Evolutionary conservation across 1,140 invertebrate genomes (phyloP).

Genomic region (Danaus melanippus): DNA sequence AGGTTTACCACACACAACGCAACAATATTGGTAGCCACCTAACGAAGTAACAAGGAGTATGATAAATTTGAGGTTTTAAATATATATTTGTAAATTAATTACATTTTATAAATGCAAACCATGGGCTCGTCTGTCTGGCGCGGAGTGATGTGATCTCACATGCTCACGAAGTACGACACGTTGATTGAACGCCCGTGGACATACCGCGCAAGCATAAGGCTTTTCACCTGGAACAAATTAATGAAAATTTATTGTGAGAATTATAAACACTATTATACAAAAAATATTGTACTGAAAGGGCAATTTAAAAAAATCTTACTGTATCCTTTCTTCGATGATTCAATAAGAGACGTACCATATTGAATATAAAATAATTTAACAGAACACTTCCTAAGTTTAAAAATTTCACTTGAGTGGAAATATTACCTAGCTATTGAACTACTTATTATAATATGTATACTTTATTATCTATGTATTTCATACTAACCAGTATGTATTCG

Average conservation of each 20-base stretch:
- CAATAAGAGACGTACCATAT: no score
- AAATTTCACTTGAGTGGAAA: no score
- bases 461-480: constrained; percentile 2
- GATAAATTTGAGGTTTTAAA: no score
- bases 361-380: no score
- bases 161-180: constrained; percentile 86
- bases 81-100: no score
- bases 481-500: constrained; percentile 90
- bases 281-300: no score
- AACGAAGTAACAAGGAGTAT: constrained; percentile 7
- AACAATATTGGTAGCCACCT: constrained; percentile 75
- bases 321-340: no score
- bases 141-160: constrained; percentile 86
- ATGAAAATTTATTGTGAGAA: no score
- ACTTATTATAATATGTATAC: background rate
- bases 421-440: no score
- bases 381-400: no score
- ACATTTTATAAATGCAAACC: background rate
- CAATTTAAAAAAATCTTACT: no score
- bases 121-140: constrained; percentile 76
- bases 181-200: constrained; percentile 89
- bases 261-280: no score
- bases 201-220: constrained; percentile 96
- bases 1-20: constrained; percentile 81
- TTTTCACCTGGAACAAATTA: constrained; percentile 80